These are phyloP conservation scores for Clytia hemisphaerica DNA, from an alignment of 30 jellyfish, hydroid and myxozoan genomes.

Conservation along the genomic window DNA sequence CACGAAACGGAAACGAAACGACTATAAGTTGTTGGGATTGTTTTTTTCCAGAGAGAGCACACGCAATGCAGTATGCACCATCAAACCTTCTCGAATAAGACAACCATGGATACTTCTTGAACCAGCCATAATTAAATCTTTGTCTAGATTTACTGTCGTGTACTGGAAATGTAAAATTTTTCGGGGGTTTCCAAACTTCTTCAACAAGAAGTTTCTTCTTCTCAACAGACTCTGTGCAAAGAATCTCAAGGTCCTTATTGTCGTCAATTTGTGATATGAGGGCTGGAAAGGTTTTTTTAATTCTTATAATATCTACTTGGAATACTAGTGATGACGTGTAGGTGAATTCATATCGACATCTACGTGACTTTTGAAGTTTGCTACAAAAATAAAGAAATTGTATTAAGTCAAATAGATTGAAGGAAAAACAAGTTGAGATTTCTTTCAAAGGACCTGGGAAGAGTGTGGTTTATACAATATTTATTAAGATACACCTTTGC, in stretches of 20 bases:
- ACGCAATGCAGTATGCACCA: constrained; percentile 33
- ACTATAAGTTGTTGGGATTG: too few species aligned
- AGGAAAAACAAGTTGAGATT: background rate
- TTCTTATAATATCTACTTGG: background rate
- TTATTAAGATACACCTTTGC: background rate
- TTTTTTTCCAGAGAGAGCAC: constrained; percentile 1
- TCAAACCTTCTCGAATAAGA: constrained; percentile 14
- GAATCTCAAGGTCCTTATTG: too few species aligned
- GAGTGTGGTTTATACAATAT: background rate
- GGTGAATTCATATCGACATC: background rate
- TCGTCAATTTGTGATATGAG: background rate
- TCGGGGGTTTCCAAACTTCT: constrained; percentile 16
- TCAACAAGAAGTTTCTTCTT: too few species aligned
- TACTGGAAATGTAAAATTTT: background rate
- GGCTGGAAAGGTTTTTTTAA: background rate
- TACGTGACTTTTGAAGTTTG: too few species aligned
- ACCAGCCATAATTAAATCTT: constrained; percentile 31
- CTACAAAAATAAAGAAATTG: too few species aligned
- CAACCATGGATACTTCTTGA: constrained; percentile 18
- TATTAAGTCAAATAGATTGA: too few species aligned
- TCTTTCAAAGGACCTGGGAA: too few species aligned
- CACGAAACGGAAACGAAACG: too few species aligned
- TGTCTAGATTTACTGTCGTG: constrained; percentile 20
- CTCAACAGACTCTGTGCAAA: too few species aligned
- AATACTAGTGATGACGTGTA: background rate